Percentiles rank a stretch among this genome's conserved stretches.
phyloP scores from a whole-genome alignment of 2,797 vertebrate genomes.

The Epinephelus coioides region DNA sequence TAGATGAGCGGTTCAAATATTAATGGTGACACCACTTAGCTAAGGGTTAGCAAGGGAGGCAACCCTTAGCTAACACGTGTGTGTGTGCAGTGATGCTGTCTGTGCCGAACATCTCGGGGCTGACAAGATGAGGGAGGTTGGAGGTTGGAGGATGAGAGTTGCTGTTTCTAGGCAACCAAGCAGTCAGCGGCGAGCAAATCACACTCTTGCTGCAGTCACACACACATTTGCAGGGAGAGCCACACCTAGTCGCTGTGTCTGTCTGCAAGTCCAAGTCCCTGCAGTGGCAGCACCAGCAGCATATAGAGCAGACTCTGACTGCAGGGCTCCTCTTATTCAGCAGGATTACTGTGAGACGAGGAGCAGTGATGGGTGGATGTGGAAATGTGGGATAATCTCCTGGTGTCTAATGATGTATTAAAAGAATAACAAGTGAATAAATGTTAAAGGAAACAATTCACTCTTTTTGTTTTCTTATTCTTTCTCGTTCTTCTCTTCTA shows the following conservation, averaged over 20 bases:
- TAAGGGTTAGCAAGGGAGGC: conserved; percentile 54
- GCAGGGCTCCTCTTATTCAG: conserved; percentile 35
- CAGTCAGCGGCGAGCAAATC: conserved; percentile 51
- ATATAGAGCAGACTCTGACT: conserved; percentile 60
- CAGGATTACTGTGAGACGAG: conserved; percentile 1
- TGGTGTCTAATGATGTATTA: too few species aligned
- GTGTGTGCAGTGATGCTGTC: conserved; percentile 6
- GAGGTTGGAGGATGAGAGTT: conserved; percentile 67
- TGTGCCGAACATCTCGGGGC: conserved; percentile 47
- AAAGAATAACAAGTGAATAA: too few species aligned
- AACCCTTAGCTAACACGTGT: conserved; percentile 13
- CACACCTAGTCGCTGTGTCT: conserved; percentile 71
- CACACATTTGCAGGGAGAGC: conserved; percentile 53
- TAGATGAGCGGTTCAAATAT: conserved; percentile 83
- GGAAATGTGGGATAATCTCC: not conserved
- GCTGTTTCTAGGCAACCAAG: conserved; percentile 86
- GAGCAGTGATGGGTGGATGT: not conserved
- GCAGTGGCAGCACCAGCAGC: conserved; percentile 69
- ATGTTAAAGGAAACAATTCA: too few species aligned
- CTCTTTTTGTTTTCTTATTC: not conserved
- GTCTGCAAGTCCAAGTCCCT: conserved; percentile 47
- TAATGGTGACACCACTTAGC: conserved; percentile 79
- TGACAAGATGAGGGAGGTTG: conserved; percentile 55
- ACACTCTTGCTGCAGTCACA: conserved; percentile 53
- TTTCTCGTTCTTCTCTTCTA: not conserved